phyloP scores from a whole-genome alignment of 2,797 vertebrate genomes.

The Lacerta viridis region DNA sequence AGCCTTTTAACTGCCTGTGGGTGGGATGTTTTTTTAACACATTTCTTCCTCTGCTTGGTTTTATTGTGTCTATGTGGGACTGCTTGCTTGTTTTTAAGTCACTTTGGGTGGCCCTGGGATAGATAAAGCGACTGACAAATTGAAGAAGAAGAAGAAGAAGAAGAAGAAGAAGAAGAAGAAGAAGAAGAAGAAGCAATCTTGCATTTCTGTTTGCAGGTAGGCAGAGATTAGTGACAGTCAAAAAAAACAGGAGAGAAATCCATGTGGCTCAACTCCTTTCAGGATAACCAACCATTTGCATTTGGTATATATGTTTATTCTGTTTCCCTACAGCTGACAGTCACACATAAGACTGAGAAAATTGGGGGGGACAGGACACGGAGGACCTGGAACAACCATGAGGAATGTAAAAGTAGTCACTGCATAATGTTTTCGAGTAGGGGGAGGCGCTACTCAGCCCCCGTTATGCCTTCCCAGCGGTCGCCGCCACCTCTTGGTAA shows the following conservation, averaged over 20 bases:
- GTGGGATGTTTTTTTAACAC: too few relatives aligned
- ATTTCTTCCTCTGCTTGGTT: too few relatives aligned
- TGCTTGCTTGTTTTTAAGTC: too few relatives aligned
- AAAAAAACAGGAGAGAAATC: not conserved
- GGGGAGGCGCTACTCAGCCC: fast-evolving
- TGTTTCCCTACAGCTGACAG: not conserved
- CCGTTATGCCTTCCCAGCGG: slow-evolving; percentile 83
- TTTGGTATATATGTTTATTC: not conserved
- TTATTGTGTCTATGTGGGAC: too few relatives aligned
- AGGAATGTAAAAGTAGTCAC: not conserved
- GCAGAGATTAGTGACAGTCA: not conserved
- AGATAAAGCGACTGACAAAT: too few relatives aligned
- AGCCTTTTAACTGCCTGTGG: not conserved
- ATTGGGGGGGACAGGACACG: too few relatives aligned
- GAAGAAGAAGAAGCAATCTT: too few relatives aligned
- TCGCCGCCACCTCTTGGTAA: slow-evolving; percentile 86
- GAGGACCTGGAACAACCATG: not conserved
- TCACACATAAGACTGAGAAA: not conserved
- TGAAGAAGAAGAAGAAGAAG: too few relatives aligned
- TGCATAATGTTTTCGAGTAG: too few relatives aligned
- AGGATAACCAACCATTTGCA: not conserved
- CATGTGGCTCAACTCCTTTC: not conserved
- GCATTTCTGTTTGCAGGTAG: not conserved
- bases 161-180: too few relatives aligned
- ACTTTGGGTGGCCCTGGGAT: too few relatives aligned